Evolutionary conservation across 2,113 vertebrate genomes (phyloP).

Genomic region (Silurus meridionalis): DNA sequence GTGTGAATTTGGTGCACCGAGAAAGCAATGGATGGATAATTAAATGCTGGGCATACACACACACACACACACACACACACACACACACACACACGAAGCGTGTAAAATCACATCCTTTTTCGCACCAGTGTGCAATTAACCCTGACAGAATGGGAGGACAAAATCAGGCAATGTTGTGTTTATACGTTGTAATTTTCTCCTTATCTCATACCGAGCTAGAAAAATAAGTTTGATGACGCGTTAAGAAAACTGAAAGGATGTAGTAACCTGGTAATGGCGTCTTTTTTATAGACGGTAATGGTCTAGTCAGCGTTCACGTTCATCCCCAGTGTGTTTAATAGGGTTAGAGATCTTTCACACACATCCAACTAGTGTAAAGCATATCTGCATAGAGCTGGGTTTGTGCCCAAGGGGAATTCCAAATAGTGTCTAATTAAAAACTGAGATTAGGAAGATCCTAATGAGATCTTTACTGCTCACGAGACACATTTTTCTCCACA

Average conservation of each 20-base stretch:
- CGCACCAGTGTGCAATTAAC: background rate
- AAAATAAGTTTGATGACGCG: background rate
- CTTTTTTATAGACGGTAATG: too few relatives aligned
- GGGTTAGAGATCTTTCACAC: too few relatives aligned
- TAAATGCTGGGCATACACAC: background rate
- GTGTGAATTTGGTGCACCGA: background rate
- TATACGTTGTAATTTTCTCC: background rate
- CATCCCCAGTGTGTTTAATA: too few relatives aligned
- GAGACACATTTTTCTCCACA: too few relatives aligned
- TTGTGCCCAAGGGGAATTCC: too few relatives aligned
- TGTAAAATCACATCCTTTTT: slow-evolving; percentile 2
- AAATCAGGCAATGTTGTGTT: background rate
- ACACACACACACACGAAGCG: background rate
- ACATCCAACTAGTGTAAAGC: too few relatives aligned
- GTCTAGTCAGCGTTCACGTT: too few relatives aligned
- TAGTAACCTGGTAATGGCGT: too few relatives aligned
- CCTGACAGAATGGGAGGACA: background rate
- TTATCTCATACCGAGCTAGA: background rate
- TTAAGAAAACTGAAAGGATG: background rate
- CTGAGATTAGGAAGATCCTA: too few relatives aligned
- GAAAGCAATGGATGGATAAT: background rate
- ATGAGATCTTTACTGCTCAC: too few relatives aligned
- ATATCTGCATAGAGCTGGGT: too few relatives aligned
- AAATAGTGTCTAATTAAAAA: too few relatives aligned
- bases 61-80: slow-evolving; percentile 12